Evolutionary conservation across 2,888 invertebrate genomes (phyloP).

Genomic region (Platerodrilus igneus): DNA sequence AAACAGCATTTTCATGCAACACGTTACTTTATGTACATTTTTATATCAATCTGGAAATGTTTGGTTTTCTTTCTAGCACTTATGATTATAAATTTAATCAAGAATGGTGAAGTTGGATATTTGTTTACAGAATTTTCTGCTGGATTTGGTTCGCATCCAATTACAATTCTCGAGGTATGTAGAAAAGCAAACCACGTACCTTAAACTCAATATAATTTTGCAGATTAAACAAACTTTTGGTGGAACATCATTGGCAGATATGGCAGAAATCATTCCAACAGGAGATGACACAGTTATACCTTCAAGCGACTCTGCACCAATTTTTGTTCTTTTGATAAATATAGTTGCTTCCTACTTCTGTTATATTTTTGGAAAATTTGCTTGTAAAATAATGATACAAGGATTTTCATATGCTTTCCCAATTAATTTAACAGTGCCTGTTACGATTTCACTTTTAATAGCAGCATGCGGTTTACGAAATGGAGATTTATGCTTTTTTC

Average conservation of each 20-base stretch:
- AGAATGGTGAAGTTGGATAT: conserved; percentile 71
- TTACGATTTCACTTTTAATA: conserved; percentile 81
- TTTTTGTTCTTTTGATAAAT: conserved; percentile 76
- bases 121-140: conserved; percentile 70
- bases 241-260: conserved; percentile 63
- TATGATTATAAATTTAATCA: conserved; percentile 66
- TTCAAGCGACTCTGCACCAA: conserved; percentile 66
- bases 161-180: conserved; percentile 67
- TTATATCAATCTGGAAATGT: conserved; percentile 90
- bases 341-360: conserved; percentile 79
- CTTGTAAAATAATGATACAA: conserved; percentile 95
- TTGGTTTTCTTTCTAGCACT: conserved; percentile 71
- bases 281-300: conserved; percentile 70
- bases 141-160: conserved; percentile 74
- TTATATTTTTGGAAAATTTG: conserved; percentile 92
- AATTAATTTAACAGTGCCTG: conserved; percentile 86
- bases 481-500: conserved; percentile 84
- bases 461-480: conserved; percentile 83
- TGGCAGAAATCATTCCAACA: conserved; percentile 69
- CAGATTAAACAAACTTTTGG: conserved; percentile 59
- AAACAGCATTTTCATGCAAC: conserved; percentile 75
- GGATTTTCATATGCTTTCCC: conserved; percentile 97
- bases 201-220: conserved; percentile 28
- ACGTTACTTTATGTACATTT: conserved; percentile 85
- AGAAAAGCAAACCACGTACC: background rate